Evolutionary conservation across 1,140 invertebrate species (phyloP).

Genomic region (Zaprionus africanus): DNA sequence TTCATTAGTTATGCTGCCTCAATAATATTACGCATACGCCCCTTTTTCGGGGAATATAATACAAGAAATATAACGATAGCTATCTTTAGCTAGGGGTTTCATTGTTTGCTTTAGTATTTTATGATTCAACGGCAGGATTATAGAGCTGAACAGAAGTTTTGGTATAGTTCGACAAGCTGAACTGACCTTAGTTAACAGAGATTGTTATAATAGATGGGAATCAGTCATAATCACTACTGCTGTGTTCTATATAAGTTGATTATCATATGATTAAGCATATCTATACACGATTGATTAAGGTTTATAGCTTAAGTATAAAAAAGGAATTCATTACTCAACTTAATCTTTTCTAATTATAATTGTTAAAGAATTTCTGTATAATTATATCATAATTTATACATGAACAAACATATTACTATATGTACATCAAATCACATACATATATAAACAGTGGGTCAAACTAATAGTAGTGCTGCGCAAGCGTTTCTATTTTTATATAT

Average conservation of each 20-base stretch:
- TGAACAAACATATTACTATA: too few relatives aligned
- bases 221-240: not conserved
- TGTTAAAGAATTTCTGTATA: too few relatives aligned
- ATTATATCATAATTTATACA: too few relatives aligned
- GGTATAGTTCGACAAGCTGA: not conserved
- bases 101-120: not conserved
- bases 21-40: constrained; percentile 32
- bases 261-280: too few relatives aligned
- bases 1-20: constrained; percentile 15
- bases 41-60: not conserved
- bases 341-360: not conserved
- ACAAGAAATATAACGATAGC: not conserved
- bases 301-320: not conserved
- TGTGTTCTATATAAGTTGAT: too few relatives aligned
- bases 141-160: not conserved
- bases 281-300: not conserved
- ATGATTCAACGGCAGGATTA: not conserved
- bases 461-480: too few relatives aligned
- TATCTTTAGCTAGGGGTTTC: not conserved
- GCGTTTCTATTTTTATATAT: too few relatives aligned
- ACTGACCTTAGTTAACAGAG: not conserved
- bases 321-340: not conserved
- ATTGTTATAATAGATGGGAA: not conserved
- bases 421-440: too few relatives aligned
- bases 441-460: too few relatives aligned